A percentile compares a stretch with the other conserved stretches of the same genome.
These are phyloP conservation scores for Prenolepis imparis DNA, from an alignment of 2,888 invertebrate species.

Conservation along the genomic window DNA sequence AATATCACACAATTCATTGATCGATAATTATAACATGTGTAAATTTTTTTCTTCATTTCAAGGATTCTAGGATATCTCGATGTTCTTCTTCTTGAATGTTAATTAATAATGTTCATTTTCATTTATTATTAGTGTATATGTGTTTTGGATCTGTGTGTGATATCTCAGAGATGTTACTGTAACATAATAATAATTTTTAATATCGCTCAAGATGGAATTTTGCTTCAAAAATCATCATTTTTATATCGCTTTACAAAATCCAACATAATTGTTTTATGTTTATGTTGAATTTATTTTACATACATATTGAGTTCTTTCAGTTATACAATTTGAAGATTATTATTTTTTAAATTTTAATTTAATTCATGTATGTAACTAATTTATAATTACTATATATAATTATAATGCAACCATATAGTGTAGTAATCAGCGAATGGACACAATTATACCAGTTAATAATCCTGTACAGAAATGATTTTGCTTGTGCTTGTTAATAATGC, in stretches of 20 bases:
- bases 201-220: background rate
- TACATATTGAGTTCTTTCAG: background rate
- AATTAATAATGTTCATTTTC: conserved; percentile 41
- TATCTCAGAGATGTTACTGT: background rate
- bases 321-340: conserved; percentile 14
- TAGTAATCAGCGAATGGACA: conserved; percentile 80
- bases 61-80: background rate
- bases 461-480: conserved; percentile 69
- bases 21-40: background rate
- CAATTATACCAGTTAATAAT: conserved; percentile 82
- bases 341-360: conserved; percentile 15
- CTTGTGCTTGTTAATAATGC: conserved; percentile 80
- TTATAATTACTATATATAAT: conserved; percentile 36
- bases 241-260: background rate
- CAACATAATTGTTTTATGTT: conserved; percentile 1
- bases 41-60: background rate
- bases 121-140: background rate
- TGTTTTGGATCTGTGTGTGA: background rate
- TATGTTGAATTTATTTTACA: background rate
- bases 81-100: background rate
- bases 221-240: conserved; percentile 6
- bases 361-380: background rate
- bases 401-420: conserved; percentile 34
- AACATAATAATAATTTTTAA: conserved; percentile 4
- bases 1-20: conserved; percentile 23